phyloP scores from a whole-genome alignment of 2,888 invertebrate species.

The Chelonus formosanus region DNA sequence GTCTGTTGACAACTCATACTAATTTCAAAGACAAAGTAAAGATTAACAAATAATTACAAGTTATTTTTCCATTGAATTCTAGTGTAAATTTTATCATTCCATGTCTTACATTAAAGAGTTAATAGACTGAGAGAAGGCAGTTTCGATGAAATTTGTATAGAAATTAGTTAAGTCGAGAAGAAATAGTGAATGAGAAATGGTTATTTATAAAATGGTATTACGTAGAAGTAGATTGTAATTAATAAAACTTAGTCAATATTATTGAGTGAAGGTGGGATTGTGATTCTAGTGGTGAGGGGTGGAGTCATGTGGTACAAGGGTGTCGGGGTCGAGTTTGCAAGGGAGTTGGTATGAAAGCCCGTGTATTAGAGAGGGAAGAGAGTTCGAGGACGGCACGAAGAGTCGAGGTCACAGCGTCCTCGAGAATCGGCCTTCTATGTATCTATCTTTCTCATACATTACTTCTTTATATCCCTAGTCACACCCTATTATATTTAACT shows the following conservation, averaged over 20 bases:
- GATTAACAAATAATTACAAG: too few relatives aligned
- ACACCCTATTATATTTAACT: background rate
- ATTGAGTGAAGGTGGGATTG: background rate
- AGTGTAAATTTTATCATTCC: too few relatives aligned
- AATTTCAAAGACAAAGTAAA: too few relatives aligned
- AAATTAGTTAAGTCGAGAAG: too few relatives aligned
- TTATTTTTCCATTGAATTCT: too few relatives aligned
- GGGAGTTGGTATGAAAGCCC: conserved; percentile 27
- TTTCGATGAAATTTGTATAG: too few relatives aligned
- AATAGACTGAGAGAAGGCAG: too few relatives aligned
- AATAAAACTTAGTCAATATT: too few relatives aligned
- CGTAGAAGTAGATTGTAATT: background rate
- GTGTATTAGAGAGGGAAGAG: conserved; percentile 37
- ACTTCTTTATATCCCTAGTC: conserved; percentile 20
- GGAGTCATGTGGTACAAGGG: conserved; percentile 1
- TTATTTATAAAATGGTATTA: background rate
- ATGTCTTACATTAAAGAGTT: too few relatives aligned
- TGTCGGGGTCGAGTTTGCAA: conserved; percentile 22
- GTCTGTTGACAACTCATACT: too few relatives aligned
- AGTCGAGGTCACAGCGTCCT: conserved; percentile 43
- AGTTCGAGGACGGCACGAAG: conserved; percentile 44
- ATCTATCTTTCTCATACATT: conserved; percentile 24
- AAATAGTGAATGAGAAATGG: too few relatives aligned
- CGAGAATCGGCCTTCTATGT: conserved; percentile 39
- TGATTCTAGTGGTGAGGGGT: background rate